phyloP scores from a whole-genome alignment of 2,113 vertebrate genomes.

The Empidonax traillii region DNA sequence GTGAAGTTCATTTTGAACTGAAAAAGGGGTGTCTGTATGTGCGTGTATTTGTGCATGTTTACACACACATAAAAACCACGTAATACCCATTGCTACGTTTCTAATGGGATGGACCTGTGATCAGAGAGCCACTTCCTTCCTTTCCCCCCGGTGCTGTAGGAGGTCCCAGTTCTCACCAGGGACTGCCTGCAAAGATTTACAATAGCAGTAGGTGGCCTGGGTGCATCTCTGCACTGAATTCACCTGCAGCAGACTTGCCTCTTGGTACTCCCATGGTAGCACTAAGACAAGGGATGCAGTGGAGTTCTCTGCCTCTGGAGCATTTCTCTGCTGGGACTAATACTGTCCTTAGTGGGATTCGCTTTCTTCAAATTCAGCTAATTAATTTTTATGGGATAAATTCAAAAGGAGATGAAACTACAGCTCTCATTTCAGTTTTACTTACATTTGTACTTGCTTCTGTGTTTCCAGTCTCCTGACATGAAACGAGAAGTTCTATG shows the following conservation, averaged over 20 bases:
- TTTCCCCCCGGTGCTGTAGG: neutral
- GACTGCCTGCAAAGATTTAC: neutral
- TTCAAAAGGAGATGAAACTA: neutral
- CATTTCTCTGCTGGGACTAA: neutral
- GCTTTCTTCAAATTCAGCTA: slow-evolving; percentile 4
- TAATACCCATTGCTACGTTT: neutral
- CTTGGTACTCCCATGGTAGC: neutral
- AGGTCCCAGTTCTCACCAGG: neutral
- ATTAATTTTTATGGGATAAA: slow-evolving; percentile 22
- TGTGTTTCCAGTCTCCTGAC: neutral
- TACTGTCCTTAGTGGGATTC: neutral
- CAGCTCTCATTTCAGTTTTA: neutral
- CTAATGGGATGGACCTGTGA: neutral
- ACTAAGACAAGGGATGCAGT: neutral
- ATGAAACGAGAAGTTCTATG: neutral
- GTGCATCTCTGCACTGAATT: fast-evolving
- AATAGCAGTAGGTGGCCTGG: neutral
- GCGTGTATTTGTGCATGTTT: neutral
- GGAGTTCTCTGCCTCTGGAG: neutral
- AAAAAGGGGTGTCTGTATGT: neutral
- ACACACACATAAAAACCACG: fast-evolving
- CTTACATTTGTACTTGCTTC: neutral
- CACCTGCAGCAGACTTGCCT: fast-evolving
- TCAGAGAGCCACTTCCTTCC: fast-evolving
- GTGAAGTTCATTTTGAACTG: neutral